phyloP scores from a whole-genome alignment of 2,888 invertebrate genomes.

The Trachelus tabidus region DNA sequence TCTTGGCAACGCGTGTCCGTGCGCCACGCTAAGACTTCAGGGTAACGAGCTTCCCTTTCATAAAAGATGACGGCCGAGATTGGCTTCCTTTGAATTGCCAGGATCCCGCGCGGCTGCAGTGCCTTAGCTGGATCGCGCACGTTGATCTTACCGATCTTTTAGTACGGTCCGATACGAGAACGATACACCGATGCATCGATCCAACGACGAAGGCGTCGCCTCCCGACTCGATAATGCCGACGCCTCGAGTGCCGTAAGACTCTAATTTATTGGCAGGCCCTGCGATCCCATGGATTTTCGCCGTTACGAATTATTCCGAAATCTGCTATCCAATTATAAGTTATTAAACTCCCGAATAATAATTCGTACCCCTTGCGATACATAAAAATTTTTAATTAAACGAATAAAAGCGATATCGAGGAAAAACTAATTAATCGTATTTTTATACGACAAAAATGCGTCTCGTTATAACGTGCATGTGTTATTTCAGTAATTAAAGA shows the following conservation, averaged over 20 bases:
- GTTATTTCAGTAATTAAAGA: background rate
- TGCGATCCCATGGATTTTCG: background rate
- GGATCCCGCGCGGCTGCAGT: background rate
- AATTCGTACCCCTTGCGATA: background rate
- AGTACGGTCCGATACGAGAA: background rate
- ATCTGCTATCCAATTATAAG: background rate
- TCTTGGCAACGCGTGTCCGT: background rate
- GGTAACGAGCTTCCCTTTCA: background rate
- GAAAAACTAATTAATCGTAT: too few species aligned
- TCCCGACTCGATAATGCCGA: background rate
- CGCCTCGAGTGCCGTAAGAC: background rate
- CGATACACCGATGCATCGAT: background rate
- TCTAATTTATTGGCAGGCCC: background rate
- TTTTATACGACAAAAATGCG: background rate
- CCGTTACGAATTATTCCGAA: background rate
- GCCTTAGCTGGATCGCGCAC: background rate
- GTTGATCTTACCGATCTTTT: background rate
- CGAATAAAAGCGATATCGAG: too few species aligned
- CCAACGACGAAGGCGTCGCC: background rate
- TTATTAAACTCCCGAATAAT: background rate
- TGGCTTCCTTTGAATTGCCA: background rate
- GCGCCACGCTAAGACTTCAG: background rate
- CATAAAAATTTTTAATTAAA: too few species aligned
- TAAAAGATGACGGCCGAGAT: background rate
- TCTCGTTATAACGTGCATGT: background rate